phyloP scores from a whole-genome alignment of 2,113 vertebrate genomes.

The Tyrannus savana region DNA sequence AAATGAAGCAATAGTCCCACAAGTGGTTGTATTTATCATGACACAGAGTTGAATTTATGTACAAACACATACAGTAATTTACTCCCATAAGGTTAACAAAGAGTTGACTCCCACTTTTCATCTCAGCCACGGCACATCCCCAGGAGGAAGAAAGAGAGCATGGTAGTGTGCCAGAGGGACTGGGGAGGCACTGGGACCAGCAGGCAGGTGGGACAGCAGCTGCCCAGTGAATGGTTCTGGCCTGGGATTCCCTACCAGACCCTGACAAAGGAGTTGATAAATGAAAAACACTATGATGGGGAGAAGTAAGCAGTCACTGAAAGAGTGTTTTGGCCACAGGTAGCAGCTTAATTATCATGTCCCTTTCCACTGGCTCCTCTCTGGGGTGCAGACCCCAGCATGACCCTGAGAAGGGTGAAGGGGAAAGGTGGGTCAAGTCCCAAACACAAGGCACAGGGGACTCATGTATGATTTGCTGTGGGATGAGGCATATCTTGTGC shows the following conservation, averaged over 20 bases:
- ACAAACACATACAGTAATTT: background rate
- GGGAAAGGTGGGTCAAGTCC: background rate
- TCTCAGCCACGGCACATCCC: rapidly evolving
- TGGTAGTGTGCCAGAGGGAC: background rate
- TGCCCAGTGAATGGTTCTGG: background rate
- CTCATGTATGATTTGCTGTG: background rate
- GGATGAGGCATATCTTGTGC: background rate
- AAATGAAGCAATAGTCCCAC: background rate
- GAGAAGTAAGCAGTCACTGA: background rate
- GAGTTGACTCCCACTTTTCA: background rate
- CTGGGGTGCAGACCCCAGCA: background rate
- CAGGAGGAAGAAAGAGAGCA: rapidly evolving
- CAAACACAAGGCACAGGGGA: background rate
- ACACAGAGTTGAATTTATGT: background rate
- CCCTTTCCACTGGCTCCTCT: background rate
- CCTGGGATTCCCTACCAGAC: background rate
- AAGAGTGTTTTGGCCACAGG: background rate
- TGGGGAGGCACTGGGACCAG: background rate
- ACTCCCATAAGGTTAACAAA: background rate
- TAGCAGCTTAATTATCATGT: background rate
- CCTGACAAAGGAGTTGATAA: background rate
- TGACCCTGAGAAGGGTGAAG: background rate
- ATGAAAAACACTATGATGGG: background rate
- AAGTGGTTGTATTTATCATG: background rate
- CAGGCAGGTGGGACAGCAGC: background rate